phyloP scores from a whole-genome alignment of 2,113 vertebrate genomes.

The Onychostruthus taczanowskii region DNA sequence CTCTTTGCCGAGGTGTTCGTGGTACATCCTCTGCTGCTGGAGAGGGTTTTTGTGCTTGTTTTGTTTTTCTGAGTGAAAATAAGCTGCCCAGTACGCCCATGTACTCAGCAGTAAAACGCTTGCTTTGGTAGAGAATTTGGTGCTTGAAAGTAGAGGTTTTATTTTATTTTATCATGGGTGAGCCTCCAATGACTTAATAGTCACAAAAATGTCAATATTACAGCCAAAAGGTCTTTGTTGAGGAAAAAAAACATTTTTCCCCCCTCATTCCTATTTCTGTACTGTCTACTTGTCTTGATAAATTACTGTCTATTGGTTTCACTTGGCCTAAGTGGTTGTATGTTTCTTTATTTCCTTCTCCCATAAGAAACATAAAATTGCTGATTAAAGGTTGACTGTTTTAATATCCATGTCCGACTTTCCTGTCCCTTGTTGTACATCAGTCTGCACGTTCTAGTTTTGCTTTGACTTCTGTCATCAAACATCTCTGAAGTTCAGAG shows the following conservation, averaged over 20 bases:
- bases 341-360: not conserved
- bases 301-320: not conserved
- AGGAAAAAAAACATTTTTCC: not conserved
- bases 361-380: not conserved
- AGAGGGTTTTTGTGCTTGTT: not conserved
- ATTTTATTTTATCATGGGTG: not conserved
- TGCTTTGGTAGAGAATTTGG: not conserved
- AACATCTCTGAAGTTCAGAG: not conserved
- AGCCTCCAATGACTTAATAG: not conserved
- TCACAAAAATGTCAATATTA: not conserved
- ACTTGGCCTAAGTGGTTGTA: not conserved
- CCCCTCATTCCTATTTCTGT: not conserved
- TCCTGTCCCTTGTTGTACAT: not conserved
- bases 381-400: not conserved
- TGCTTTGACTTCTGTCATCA: not conserved
- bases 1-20: no score
- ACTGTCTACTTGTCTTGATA: not conserved
- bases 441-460: not conserved
- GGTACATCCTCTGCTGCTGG: not conserved
- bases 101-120: not conserved
- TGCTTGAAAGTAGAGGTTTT: not conserved
- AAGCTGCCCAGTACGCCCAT: not conserved
- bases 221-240: not conserved
- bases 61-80: not conserved
- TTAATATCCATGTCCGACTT: not conserved